Base-by-base conservation (phyloP, 2,113 vertebrate genomes). In the Copsychus sechellarum region DNA sequence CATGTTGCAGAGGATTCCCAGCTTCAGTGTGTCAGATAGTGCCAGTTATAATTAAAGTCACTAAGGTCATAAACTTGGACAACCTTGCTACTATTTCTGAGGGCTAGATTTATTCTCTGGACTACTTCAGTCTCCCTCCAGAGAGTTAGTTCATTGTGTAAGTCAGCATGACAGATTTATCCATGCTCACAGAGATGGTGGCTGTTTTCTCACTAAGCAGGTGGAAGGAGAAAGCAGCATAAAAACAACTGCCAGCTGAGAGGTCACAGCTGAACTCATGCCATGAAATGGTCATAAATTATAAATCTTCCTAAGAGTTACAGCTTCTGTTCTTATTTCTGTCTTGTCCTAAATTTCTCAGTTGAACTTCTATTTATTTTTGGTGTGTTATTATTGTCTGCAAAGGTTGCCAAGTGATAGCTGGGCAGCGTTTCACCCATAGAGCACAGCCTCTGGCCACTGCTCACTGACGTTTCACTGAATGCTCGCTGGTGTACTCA, bases 141-240 rank as follows among this genome's bases (percentile, higher is more conserved):
- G 96, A 97, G 97, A 97, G 94, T 97, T 98, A 97, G 94, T 97
- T 98, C 92, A 96, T 97, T 96, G 94, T 95, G 91, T 97, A 97
- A 97, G 97, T 97, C 97, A 88, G 50, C 56, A 25, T 98, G 97
- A 98, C 97, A 98, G 98, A 98, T 98, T 98, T 98, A 98, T 98
- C 97, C 94, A 54, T 88, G 88, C 95, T 97, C 91, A 86, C 97
- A 84, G 97, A 97, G 96, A 96, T 47, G 36, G 81, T 93, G 95
- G 94, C 95, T 98, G 97, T 97, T 98, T 98, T 97, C 96, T 96
- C 95, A 95, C 93, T 82, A 95, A 96, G 97, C 97, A 98, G 97
- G 97, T 98, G 97, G 97, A 98, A 96, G 93, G 96, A 92, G 96
- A 96, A 97, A 95, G 87, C 93, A 64, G 80, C 93, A 94, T 78